Evolutionary conservation across 2,888 invertebrate genomes (phyloP).

Genomic region (Campoletis raptor): DNA sequence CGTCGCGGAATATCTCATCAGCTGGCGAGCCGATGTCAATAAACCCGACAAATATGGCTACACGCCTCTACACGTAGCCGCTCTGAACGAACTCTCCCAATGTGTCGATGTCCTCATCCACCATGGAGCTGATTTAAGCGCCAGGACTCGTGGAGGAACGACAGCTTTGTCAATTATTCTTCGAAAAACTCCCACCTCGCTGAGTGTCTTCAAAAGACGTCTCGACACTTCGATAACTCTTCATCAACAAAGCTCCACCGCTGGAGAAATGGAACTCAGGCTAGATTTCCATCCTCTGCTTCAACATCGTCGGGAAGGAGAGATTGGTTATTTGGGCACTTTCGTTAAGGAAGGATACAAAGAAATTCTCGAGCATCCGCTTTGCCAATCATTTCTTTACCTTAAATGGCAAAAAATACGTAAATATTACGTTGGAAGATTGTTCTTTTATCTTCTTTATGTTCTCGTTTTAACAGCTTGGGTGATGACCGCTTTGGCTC

Average conservation of each 20-base stretch:
- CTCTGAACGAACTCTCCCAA: slow-evolving; percentile 93
- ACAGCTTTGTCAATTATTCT: slow-evolving; percentile 94
- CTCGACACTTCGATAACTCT: slow-evolving; percentile 92
- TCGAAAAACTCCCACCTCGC: slow-evolving; percentile 93
- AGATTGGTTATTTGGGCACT: slow-evolving; percentile 94
- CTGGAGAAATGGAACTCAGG: slow-evolving; percentile 92
- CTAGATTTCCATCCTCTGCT: slow-evolving; percentile 93
- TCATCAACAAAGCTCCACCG: slow-evolving; percentile 91
- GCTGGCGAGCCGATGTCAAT: slow-evolving; percentile 93
- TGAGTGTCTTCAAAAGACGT: slow-evolving; percentile 93
- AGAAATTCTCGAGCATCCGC: slow-evolving; percentile 93
- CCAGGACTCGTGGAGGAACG: slow-evolving; percentile 94
- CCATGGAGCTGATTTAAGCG: slow-evolving; percentile 95
- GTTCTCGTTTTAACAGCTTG: slow-evolving; percentile 93
- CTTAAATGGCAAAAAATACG: slow-evolving; percentile 96
- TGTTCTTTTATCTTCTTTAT: slow-evolving; percentile 92
- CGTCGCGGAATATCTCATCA: slow-evolving; percentile 91
- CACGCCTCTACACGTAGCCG: slow-evolving; percentile 94
- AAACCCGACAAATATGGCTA: slow-evolving; percentile 94
- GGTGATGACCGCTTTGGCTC: slow-evolving; percentile 92
- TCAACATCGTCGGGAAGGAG: slow-evolving; percentile 93
- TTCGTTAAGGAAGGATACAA: slow-evolving; percentile 96
- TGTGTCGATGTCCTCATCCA: slow-evolving; percentile 94
- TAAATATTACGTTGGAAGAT: slow-evolving; percentile 93
- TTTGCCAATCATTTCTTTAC: slow-evolving; percentile 94